Percentiles rank a stretch among this genome's conserved stretches.
Evolutionary conservation across 2,113 vertebrate species (phyloP).

Genomic region (Psettodes erumei): DNA sequence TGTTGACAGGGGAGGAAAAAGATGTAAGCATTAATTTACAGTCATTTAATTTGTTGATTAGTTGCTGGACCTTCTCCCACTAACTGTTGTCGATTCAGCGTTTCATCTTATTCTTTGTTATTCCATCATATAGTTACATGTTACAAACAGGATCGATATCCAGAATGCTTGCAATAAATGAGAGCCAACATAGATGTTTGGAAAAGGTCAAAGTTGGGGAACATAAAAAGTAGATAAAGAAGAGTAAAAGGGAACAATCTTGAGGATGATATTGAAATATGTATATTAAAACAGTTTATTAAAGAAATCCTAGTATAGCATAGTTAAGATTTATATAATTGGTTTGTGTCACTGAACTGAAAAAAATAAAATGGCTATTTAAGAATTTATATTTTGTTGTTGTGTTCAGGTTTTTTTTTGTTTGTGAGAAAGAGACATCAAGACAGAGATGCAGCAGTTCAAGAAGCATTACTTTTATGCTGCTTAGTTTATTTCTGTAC

Average conservation of each 20-base stretch:
- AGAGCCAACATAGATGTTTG: not conserved
- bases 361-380: not conserved
- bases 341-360: not conserved
- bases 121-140: not conserved
- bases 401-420: not conserved
- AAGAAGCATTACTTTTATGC: not conserved
- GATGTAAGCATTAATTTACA: not conserved
- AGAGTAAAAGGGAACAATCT: too few relatives aligned
- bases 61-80: not conserved
- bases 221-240: too few relatives aligned
- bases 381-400: not conserved
- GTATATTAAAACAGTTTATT: too few relatives aligned
- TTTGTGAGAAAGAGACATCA: not conserved
- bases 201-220: not conserved
- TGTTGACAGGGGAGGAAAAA: too few relatives aligned
- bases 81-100: not conserved
- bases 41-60: conserved; percentile 4
- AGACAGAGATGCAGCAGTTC: not conserved
- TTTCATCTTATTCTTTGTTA: not conserved
- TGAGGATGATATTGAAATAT: too few relatives aligned
- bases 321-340: too few relatives aligned
- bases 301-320: too few relatives aligned
- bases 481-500: conserved; percentile 9
- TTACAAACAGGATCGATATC: not conserved
- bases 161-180: not conserved